Percentiles rank a stretch among this genome's conserved stretches.
These are phyloP conservation scores for Biston betularia DNA, from an alignment of 2,888 invertebrate species.

Conservation along the genomic window DNA sequence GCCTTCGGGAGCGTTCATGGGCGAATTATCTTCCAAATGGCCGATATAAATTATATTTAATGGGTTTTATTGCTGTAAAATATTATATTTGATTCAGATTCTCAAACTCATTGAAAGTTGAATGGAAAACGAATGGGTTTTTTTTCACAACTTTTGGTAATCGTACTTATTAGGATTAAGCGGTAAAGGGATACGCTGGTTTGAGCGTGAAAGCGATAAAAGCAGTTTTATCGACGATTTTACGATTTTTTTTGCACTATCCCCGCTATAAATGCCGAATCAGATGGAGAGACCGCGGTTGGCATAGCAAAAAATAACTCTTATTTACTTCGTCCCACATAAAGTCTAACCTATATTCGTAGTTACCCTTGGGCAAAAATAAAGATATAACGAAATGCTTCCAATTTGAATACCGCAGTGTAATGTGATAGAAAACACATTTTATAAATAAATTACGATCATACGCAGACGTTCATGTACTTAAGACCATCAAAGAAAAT, in stretches of 20 bases:
- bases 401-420: slow-evolving; percentile 36
- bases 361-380: slow-evolving; percentile 43
- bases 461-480: slow-evolving; percentile 15
- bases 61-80: slow-evolving; percentile 73
- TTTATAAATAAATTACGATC: slow-evolving; percentile 23
- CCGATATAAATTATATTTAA: slow-evolving; percentile 76
- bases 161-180: slow-evolving; percentile 61
- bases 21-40: slow-evolving; percentile 76
- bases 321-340: slow-evolving; percentile 62
- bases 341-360: slow-evolving; percentile 54
- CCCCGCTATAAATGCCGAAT: slow-evolving; percentile 77
- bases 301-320: slow-evolving; percentile 69
- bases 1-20: slow-evolving; percentile 76
- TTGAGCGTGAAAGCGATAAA: slow-evolving; percentile 70
- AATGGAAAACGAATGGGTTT: slow-evolving; percentile 33
- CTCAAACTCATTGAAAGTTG: slow-evolving; percentile 57
- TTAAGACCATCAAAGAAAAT: slow-evolving; percentile 33
- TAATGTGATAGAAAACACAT: slow-evolving; percentile 25
- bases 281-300: slow-evolving; percentile 74
- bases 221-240: slow-evolving; percentile 76
- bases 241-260: slow-evolving; percentile 77
- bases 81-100: slow-evolving; percentile 64
- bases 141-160: slow-evolving; percentile 43
- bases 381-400: slow-evolving; percentile 38
- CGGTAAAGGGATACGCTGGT: slow-evolving; percentile 67